These are phyloP conservation scores for Papilio machaon DNA, from an alignment of 1,140 invertebrate genomes.

Conservation along the genomic window DNA sequence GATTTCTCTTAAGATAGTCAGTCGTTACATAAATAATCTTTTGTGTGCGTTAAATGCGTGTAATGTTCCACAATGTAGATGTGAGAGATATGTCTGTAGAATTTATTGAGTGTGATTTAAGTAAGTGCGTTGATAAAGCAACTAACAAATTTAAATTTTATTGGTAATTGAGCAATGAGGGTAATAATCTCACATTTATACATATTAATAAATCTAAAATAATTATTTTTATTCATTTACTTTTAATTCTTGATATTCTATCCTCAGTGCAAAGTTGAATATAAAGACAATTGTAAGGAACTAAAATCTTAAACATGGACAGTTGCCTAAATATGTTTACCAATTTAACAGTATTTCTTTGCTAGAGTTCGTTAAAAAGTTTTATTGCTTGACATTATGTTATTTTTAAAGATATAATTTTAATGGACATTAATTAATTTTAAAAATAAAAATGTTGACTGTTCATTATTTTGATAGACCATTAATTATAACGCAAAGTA, in stretches of 20 bases:
- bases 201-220: background rate
- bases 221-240: background rate
- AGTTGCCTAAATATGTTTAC: background rate
- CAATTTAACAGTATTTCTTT: background rate
- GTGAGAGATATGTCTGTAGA: background rate
- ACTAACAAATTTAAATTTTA: background rate
- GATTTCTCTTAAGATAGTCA: slow-evolving; percentile 7
- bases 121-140: background rate
- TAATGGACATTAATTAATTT: background rate
- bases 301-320: background rate
- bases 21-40: background rate
- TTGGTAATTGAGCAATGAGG: background rate
- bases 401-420: slow-evolving; percentile 3
- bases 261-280: background rate
- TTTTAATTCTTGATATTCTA: background rate
- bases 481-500: slow-evolving; percentile 1
- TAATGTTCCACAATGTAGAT: slow-evolving; percentile 12
- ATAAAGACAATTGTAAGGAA: background rate
- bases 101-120: slow-evolving; percentile 5
- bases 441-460: background rate
- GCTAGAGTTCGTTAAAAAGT: background rate
- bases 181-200: background rate
- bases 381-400: background rate
- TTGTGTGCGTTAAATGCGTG: slow-evolving; percentile 15
- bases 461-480: slow-evolving; percentile 15